Percentiles rank a stretch among this genome's conserved stretches.
Evolutionary conservation across 2,888 invertebrate genomes (phyloP).

Genomic region (Taenaris catops): DNA sequence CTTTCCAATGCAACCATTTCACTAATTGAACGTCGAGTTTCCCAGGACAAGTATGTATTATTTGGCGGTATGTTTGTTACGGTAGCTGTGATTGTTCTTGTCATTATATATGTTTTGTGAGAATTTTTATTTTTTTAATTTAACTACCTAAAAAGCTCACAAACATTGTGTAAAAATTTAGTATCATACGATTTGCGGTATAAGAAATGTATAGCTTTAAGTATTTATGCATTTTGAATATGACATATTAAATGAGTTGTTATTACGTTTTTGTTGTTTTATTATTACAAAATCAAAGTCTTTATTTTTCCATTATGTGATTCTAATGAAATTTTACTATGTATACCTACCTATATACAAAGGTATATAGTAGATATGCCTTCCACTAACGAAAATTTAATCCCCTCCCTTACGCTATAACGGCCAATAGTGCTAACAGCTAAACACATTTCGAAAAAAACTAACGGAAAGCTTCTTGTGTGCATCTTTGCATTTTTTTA

Average conservation of each 20-base stretch:
- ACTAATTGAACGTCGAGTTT: slow-evolving; percentile 91
- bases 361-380: too few relatives aligned
- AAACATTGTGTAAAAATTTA: background rate
- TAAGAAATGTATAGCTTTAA: slow-evolving; percentile 15
- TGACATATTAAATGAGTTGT: slow-evolving; percentile 14
- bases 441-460: too few relatives aligned
- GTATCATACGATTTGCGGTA: slow-evolving; percentile 9
- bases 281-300: too few relatives aligned
- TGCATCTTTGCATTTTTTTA: too few relatives aligned
- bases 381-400: too few relatives aligned
- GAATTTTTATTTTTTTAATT: slow-evolving; percentile 2
- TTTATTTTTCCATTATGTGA: too few relatives aligned
- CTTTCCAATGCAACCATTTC: slow-evolving; percentile 97
- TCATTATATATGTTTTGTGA: slow-evolving; percentile 84
- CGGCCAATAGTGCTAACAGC: too few relatives aligned
- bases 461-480: too few relatives aligned
- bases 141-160: slow-evolving; percentile 1
- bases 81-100: slow-evolving; percentile 87
- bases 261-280: slow-evolving; percentile 8
- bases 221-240: slow-evolving; percentile 20
- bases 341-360: too few relatives aligned
- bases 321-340: too few relatives aligned
- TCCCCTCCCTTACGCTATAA: too few relatives aligned
- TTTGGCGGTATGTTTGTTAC: slow-evolving; percentile 93
- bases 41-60: slow-evolving; percentile 93